Evolutionary conservation across 2,888 invertebrate species (phyloP), one percentile per base, ranked within the genome.

Genomic region (Agrochola lychnidis): DNA sequence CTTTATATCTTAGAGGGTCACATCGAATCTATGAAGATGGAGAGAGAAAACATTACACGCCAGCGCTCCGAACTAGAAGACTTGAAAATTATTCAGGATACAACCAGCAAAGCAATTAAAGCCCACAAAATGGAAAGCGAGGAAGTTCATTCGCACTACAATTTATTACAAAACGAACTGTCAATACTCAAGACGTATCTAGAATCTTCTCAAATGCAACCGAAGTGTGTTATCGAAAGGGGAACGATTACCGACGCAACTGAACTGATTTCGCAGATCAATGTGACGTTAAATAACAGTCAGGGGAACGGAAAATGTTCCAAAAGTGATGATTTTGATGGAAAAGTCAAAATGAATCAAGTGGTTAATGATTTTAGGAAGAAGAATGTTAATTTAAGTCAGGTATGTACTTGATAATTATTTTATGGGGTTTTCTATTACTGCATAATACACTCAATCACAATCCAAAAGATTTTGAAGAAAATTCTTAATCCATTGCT

Each of bases 321-420:
- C 22, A 88, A 86, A 4, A 87, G 56, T 22, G 91, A 92, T 9
- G 92, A 89, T 4, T 83, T 79, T 25, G 87, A 85, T 9, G 89
- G 84, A n/a, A 87, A 83, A n/a, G 86, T 91, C 7, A 90, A 91
- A 30, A 74, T 84, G 36, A 91, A 90, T 64, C 92, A 94, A 64
- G 83, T 96, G 2, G 88, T 96, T 10, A 96, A 96, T 74, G 94
- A 96, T 90, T 91, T 96, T 79, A 96, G 94, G 85, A 96, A 95
- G 84, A 90, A 96, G 81, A 96, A 95, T 89, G 94, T 96, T 40
- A 96, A 96, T 85, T 95, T 94, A 81, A 88, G 86, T 87, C 91
- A 92, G 92, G 96, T 96, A 78, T 75, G 90, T 88, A 25, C 16
- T 16, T n/a, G n/a, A 10, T 16, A 22, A 30, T 67, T 36, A n/a